Evolutionary conservation across 2,113 vertebrate species (phyloP).

Genomic region (Myodes glareolus): DNA sequence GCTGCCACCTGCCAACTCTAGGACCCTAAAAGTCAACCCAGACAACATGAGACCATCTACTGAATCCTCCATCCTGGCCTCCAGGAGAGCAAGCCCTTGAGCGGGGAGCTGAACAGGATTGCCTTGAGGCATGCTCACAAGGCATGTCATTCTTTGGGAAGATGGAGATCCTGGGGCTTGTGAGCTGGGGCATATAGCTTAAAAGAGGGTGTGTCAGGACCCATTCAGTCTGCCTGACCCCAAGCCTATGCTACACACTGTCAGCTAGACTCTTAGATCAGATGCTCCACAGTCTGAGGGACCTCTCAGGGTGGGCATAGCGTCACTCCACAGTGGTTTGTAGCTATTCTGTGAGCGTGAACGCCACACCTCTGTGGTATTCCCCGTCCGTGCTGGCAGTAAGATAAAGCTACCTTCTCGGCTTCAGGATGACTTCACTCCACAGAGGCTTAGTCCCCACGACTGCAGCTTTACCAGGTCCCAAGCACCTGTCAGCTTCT

Average conservation of each 20-base stretch:
- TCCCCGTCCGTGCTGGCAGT: neutral
- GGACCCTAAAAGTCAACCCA: neutral
- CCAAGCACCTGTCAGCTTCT: neutral
- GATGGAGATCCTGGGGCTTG: no score
- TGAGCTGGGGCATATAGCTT: neutral
- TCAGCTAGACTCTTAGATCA: no score
- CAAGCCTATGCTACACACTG: neutral
- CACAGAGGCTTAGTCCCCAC: accelerated
- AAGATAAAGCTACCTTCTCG: neutral
- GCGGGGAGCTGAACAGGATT: no score
- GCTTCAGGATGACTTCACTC: neutral
- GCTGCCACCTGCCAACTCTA: neutral
- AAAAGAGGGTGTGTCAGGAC: accelerated
- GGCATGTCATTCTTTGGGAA: accelerated
- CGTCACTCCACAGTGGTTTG: accelerated
- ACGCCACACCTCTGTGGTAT: accelerated
- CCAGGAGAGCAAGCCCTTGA: accelerated
- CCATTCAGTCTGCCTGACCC: accelerated
- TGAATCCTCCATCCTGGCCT: neutral
- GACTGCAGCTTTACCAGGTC: accelerated
- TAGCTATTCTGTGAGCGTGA: accelerated
- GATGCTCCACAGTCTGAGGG: accelerated
- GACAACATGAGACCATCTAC: neutral
- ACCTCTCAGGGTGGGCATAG: accelerated
- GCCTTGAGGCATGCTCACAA: neutral